Evolutionary conservation across 2,797 vertebrate genomes (phyloP), one percentile per base, ranked within the genome.

Genomic region (Masticophis lateralis): DNA sequence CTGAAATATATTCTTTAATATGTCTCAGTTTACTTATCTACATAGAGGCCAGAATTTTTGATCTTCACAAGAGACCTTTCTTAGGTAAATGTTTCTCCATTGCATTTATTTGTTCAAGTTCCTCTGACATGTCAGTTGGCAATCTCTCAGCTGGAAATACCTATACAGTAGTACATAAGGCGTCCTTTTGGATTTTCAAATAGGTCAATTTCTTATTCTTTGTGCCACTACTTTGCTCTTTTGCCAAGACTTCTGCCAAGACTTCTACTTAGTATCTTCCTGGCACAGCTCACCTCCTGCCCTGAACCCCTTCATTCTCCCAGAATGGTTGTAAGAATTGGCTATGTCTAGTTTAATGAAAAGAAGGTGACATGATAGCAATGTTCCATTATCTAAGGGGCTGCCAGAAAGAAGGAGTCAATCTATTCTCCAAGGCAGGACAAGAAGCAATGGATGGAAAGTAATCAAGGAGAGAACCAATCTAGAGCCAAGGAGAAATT

Each of bases 51-150:
- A 79, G 32, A 32, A 79, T 43, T 79, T 37, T 79, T 79, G 18
- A 79, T 43, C 69, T 79, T 43, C 69, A 43, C 32, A 79, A 18
- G 32, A 37, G 3, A 43, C 99, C 97, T 96, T 99, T 99, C 97
- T 99, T 98, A 91, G 98, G 98, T 61, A 99, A 99, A 53, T 99
- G 98, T 96, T 99, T 99, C 99, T 47, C 37, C 9, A 99, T 99
- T 92, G 98, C 98, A 94, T 99, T 99, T 92, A 99, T 99, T 92
- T 99, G 98, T 91, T 99, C 99, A 14, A 99, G 98, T 95, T 99
- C 99, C 96, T 99, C 32, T 74, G 32, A 37, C 16, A 20, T 74
- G 69, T 37, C 69, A 74, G 16, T 74, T 74, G 32, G 69, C 18
- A 74, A 74, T 37, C 32, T 20, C 32, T 74, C 69, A 74, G 7